phyloP scores from a whole-genome alignment of 2,113 vertebrate species.

The Tachysurus fulvidraco region DNA sequence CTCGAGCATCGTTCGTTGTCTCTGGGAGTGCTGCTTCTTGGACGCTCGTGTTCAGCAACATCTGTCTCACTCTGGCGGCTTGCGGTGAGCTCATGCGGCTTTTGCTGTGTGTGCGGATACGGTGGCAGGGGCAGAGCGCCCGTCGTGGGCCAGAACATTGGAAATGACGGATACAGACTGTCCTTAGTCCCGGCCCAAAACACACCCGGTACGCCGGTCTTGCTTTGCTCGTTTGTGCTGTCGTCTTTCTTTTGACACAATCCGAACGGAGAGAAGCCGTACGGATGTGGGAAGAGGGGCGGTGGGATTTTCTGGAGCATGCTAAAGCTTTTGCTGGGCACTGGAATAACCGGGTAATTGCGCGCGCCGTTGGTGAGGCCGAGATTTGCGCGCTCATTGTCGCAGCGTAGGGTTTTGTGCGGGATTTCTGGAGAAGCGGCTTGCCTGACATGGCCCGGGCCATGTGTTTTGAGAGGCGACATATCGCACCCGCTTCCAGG shows the following conservation, averaged over 20 bases:
- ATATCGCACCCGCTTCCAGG: constrained; percentile 73
- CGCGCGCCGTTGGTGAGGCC: constrained; percentile 71
- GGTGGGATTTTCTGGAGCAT: constrained; percentile 90
- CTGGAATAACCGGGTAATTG: constrained; percentile 91
- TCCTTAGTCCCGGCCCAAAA: constrained; percentile 79
- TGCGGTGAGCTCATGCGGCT: constrained; percentile 74
- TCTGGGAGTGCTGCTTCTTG: constrained; percentile 76
- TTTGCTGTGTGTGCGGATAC: constrained; percentile 79
- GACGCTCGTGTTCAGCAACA: constrained; percentile 69
- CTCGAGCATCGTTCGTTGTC: constrained; percentile 76
- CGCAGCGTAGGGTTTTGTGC: constrained; percentile 76
- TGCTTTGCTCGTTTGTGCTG: constrained; percentile 66
- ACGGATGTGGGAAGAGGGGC: constrained; percentile 89
- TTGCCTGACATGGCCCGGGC: constrained; percentile 63
- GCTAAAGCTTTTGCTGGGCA: constrained; percentile 92
- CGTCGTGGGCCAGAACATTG: constrained; percentile 90
- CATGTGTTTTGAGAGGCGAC: constrained; percentile 67
- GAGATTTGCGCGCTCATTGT: constrained; percentile 70
- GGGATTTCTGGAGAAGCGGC: constrained; percentile 70
- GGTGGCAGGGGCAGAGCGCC: constrained; percentile 82
- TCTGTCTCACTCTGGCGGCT: constrained; percentile 72
- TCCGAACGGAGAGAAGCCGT: constrained; percentile 89
- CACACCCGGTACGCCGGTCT: constrained; percentile 64
- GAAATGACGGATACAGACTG: constrained; percentile 85
- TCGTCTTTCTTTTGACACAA: constrained; percentile 91